Conservation (phyloP, 1,140 invertebrate genomes). For the Cylas formicarius region DNA sequence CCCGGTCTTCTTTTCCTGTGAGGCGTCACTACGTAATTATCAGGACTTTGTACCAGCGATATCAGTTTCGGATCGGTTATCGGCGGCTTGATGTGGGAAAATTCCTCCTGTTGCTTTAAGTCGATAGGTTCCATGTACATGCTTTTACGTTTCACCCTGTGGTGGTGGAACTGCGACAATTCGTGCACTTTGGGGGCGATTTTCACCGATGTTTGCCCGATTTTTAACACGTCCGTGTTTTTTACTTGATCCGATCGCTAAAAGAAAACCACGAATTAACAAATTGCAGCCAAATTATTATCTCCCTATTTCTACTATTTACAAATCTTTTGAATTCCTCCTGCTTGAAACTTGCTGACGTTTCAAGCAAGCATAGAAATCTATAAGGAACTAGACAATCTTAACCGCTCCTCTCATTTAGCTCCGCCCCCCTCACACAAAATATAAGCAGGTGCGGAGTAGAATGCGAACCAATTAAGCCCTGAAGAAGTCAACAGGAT, state of each 20-base stretch:
- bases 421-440: no score
- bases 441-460: no score
- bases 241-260: conserved; percentile 33
- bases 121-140: conserved; percentile 56
- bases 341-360: no score
- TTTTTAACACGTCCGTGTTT: conserved; percentile 34
- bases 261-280: conserved; percentile 14
- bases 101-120: conserved; percentile 51
- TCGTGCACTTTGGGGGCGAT: conserved; percentile 49
- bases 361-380: no score
- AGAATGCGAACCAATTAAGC: no score
- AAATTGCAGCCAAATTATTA: background rate
- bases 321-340: no score
- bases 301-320: no score
- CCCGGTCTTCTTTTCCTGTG: conserved; percentile 74
- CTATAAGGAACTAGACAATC: no score
- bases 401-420: no score
- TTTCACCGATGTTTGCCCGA: conserved; percentile 44
- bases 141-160: conserved; percentile 56
- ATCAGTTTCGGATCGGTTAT: conserved; percentile 52
- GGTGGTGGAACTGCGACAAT: conserved; percentile 39
- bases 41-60: conserved; percentile 57
- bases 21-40: conserved; percentile 74
- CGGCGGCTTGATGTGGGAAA: conserved; percentile 51
- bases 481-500: no score